Evolutionary conservation across 2,888 invertebrate species (phyloP), one percentile per base, ranked within the genome.

Genomic region (Nesidiocoris tenuis): DNA sequence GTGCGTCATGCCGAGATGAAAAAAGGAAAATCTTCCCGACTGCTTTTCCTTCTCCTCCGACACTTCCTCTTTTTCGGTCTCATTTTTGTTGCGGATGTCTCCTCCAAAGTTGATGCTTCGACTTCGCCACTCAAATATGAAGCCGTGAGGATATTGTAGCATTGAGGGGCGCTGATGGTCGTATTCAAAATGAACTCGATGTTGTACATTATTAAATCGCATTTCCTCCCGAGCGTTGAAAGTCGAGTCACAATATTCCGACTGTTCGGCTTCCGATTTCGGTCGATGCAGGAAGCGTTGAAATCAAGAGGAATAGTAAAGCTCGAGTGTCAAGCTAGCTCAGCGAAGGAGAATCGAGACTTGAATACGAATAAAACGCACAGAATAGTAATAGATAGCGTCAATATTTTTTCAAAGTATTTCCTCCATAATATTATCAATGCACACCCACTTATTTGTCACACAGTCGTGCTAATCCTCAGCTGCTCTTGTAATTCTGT

Each of bases 1-100:
- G 72, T 72, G 72, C 72, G 72, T 72, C 72, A 72, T 61, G 72
- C 61, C 61, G 39, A 72, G 57, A 72, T 54, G 39, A 39, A 39
- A 39, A 12, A 3, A 39, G 12, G 12, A 39, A 12, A 39, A 39
- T 12, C 39, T 3, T 39, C 39, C 12, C 39, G 39, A 7, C 39
- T 12, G 39, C 12, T 39, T 39, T 39, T 39, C 12, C 39, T 39
- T 39, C 39, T 12, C 3, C 12, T 12, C 39, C 39, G 12, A 12
- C 3, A 39, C 39, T 39, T 12, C 5, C 5, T 39, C 39, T 3
- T 3, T 39, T 3, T 39, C 39, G 39, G 39, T 39, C 3, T 39
- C 39, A 39, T 39, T 39, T 39, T 39, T 12, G 39, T 12, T 39
- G 39, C 39, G 39, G 39, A 39, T 39, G 39, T 12, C 5, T 39